Evolutionary conservation across 2,113 vertebrate genomes (phyloP), one percentile per base, ranked within the genome.

Genomic region (Neolamprologus cancellatus): DNA sequence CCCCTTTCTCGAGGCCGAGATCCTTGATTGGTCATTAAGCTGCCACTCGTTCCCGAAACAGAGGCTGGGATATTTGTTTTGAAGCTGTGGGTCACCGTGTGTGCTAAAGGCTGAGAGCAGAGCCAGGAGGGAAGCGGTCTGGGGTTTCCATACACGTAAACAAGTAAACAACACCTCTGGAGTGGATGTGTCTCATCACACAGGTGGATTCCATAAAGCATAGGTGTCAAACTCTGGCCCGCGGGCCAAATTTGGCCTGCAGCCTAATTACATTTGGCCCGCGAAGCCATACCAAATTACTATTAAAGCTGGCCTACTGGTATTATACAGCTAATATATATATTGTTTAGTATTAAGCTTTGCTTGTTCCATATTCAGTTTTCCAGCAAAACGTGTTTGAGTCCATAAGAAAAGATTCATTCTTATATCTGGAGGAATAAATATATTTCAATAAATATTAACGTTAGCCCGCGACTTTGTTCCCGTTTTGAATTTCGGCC

Each of bases 21-120:
- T 7, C 15, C 39, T 13, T 78, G 87, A 91, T 93, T 87, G 84
- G 89, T 61, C 20, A 4, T 41, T 81, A 36, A 83, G 48, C 74
- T 79, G 55, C 34, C 23, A 20, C 90, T 92, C 12, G 91, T 94
- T 87, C 90, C 82, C 83, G 71, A 83, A 91, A 44, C 69, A 32
- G 83, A 83, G 83, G 78, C 57, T 30, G 81, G 69, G 25, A 46
- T 90, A 36, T 94, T 92, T 93, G 92, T 92, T 93, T 83, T 92
- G 88, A 90, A 90, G 91, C 90, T 88, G 18, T 87, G 84, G 92
- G 91, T 93, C 93, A 85, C 25, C 15, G 18, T 93, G 92, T 92
- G 88, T 18, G 15, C 91, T 89, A 81, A 12, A 64, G 36, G 83
- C 88, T 91, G 18, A 1, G 84, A 83, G 80, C 32, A 18, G 66